These are phyloP conservation scores for Gila orcuttii DNA, from an alignment of 2,113 vertebrate species.

Conservation along the genomic window DNA sequence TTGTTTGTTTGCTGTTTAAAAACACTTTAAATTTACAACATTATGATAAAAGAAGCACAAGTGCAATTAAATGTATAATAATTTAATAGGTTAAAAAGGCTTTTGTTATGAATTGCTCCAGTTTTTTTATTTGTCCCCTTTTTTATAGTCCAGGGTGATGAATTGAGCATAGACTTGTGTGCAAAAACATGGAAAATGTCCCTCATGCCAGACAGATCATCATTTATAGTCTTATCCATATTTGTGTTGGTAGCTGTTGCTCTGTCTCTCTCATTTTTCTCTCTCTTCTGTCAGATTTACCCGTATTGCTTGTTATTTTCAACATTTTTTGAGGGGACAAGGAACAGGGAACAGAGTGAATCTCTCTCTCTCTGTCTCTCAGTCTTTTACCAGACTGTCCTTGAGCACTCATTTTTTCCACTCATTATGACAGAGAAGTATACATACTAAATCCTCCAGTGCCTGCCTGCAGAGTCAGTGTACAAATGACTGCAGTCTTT, in stretches of 20 bases:
- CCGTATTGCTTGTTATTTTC: not conserved
- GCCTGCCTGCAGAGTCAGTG: not conserved
- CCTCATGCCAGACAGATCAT: slow-evolving; percentile 43
- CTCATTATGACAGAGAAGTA: slow-evolving; percentile 29
- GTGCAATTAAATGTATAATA: not conserved
- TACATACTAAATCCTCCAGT: not conserved
- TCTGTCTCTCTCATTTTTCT: slow-evolving; percentile 18
- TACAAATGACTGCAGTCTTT: slow-evolving; percentile 25
- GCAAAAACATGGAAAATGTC: slow-evolving; percentile 41
- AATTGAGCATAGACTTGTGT: slow-evolving; percentile 36
- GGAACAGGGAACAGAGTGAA: not conserved
- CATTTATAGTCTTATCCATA: slow-evolving; percentile 25
- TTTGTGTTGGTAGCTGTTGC: slow-evolving; percentile 33
- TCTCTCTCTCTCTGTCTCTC: slow-evolving; percentile 15
- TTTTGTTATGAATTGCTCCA: slow-evolving; percentile 36
- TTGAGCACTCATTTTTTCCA: slow-evolving; percentile 32
- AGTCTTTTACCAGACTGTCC: slow-evolving; percentile 24
- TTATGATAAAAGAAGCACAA: not conserved
- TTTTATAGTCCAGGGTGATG: slow-evolving; percentile 36
- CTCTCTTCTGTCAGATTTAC: not conserved
- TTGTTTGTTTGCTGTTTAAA: too few relatives aligned
- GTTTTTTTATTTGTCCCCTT: slow-evolving; percentile 6
- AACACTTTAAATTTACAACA: not conserved
- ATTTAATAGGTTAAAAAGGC: not conserved
- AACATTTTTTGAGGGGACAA: slow-evolving; percentile 9